Base-by-base conservation (phyloP, 2,888 invertebrate genomes). In the Physocephala rufipes region DNA sequence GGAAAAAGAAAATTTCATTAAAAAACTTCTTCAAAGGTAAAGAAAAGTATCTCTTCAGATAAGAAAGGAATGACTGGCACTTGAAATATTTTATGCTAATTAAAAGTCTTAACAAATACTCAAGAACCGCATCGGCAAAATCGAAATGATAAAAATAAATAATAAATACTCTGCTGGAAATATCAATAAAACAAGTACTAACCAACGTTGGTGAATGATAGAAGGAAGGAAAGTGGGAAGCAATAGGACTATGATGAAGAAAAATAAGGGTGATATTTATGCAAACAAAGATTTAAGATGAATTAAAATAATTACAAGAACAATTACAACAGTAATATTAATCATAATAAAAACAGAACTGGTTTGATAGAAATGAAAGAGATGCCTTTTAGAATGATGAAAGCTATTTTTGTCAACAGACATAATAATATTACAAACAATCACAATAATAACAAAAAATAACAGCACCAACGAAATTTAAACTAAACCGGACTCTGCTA, bases 71-170 rank as follows among this genome's bases (percentile, higher is more conserved):
- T 16, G n/a, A n/a, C n/a, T n/a, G 9, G 58, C 24, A 47, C 30
- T 51, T 65, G 30, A 51, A 65, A 51, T 51, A 58, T 67, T 58
- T 67, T 55, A 67, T 67, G 67, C 67, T 67, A 67, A 67, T 67
- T 67, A 67, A 67, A 67, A 67, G 12, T 67, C 67, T 58, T 43
- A 43, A 58, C 67, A 58, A 55, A 43, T 26, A 58, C 45, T 55
- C 55, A 58, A 67, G 55, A 26, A 58, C 15, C 58, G 26, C 58
- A 24, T 36, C 36, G 36, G 36, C 24, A n/a, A 24, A 67, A 67
- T 19, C 21, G 7, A 47, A 13, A 45, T 16, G 26, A 43, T n/a
- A n/a, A 62, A 62, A 62, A 62, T 21, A 62, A 47, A 47, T 63
- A 67, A 67, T 19, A 12, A 55, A 55, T 26, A 16, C 21, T 58